Evolutionary conservation across 2,113 vertebrate genomes (phyloP).

Genomic region (Piliocolobus tephrosceles): DNA sequence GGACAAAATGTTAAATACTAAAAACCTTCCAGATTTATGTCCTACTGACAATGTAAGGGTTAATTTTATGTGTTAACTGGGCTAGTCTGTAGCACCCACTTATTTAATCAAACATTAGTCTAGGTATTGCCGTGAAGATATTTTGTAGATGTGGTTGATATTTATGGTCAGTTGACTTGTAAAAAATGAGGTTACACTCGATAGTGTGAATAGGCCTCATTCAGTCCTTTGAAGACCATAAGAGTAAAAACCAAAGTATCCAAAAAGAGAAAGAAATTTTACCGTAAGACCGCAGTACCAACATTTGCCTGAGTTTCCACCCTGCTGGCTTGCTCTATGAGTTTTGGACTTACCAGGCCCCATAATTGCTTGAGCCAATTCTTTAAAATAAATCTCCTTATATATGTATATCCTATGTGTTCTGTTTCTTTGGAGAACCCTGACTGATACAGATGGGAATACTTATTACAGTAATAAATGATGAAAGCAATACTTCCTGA

Average conservation of each 20-base stretch:
- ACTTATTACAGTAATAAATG: not conserved
- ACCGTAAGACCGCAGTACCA: not conserved
- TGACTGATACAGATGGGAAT: not conserved
- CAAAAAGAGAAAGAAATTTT: not conserved
- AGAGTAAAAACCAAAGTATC: not conserved
- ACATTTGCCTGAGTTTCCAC: not conserved
- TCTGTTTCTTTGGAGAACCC: not conserved
- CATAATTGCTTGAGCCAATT: not conserved
- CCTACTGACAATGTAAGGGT: not conserved
- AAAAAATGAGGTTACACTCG: not conserved
- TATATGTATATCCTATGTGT: not conserved
- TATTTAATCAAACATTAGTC: not conserved
- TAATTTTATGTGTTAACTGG: not conserved
- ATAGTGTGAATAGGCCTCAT: not conserved
- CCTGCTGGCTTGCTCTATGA: not conserved
- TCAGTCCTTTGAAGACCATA: not conserved
- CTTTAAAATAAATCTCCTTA: not conserved
- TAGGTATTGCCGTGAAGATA: not conserved
- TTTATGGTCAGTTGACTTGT: not conserved
- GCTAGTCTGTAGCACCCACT: not conserved
- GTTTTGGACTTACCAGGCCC: not conserved
- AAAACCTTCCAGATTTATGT: not conserved
- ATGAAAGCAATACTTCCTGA: not conserved
- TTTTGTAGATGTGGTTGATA: not conserved
- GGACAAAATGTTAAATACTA: not conserved